Conservation (phyloP, 2,113 vertebrate genomes). For the Uria aalge region DNA sequence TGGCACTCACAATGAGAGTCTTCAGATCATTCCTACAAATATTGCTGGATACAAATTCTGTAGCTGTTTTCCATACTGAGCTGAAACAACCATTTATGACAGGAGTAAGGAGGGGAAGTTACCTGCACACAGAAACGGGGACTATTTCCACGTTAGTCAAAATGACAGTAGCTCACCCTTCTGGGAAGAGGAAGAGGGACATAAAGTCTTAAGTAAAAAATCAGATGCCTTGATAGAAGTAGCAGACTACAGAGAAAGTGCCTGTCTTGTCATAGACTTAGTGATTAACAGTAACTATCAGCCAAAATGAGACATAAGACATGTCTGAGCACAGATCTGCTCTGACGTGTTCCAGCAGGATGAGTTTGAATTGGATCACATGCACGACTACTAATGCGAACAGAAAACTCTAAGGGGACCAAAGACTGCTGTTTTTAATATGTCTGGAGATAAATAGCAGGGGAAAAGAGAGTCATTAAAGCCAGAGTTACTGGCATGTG, state of each 20-base stretch:
- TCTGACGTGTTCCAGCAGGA: not conserved
- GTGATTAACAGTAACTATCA: not conserved
- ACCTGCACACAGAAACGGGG: not conserved
- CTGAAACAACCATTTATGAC: fast-evolving
- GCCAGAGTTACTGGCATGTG: not conserved
- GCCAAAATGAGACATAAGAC: not conserved
- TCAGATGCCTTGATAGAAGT: not conserved
- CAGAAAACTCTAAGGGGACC: not conserved
- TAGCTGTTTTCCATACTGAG: not conserved
- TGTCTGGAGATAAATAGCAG: not conserved
- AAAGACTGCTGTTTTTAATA: not conserved
- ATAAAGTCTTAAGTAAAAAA: not conserved
- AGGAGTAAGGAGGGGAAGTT: not conserved
- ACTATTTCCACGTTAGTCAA: not conserved
- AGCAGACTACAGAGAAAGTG: not conserved
- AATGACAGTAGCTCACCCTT: slow-evolving; percentile 1
- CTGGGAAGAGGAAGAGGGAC: not conserved
- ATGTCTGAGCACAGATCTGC: not conserved
- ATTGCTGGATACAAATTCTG: not conserved
- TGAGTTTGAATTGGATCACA: not conserved
- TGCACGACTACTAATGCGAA: not conserved
- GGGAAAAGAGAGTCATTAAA: not conserved
- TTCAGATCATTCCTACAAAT: not conserved
- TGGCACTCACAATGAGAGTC: not conserved
- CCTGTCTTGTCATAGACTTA: not conserved